Evolutionary conservation across 2,113 vertebrate species (phyloP), one percentile per base, ranked within the genome.

Genomic region (Platycercus adscitus): DNA sequence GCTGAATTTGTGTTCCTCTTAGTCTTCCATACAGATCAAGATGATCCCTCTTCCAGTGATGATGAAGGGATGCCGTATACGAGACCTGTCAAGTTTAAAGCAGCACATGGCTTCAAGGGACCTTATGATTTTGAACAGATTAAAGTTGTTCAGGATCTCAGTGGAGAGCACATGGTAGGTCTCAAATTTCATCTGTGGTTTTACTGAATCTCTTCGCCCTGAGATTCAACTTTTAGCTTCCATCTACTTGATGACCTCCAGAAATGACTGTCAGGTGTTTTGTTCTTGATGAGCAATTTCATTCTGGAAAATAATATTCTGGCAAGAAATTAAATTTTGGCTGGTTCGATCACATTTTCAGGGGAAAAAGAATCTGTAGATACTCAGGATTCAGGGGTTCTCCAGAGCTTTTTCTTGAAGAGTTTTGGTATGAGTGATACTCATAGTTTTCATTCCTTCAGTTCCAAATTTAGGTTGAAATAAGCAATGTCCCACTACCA

Each of bases 41-140:
- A 99, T 17, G 99, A 99, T 96, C 99, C 99, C 13, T 99, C 99
- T 31, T 99, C 99, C 46, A 99, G 99, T 94, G 99, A 99, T 47
- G 99, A 99, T 81, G 99, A 99, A 97, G 99, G 99, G 50, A 99
- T 99, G 99, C 99, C 99, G 1, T 99, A 99, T 95, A 99, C 99
- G 24, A 97, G 99, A 93, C 99, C 98, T 9, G 99, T 99, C 81
- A 99, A 99, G 97, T 99, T 99, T 96, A 99, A 99, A 98, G 99
- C 99, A 26, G 99, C 99, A 0, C 99, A 99, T 94, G 99, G 99
- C 95, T 99, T 99, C 98, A 99, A 99, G 98, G 99, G 99, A 85
- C 99, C 99, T 14, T 99, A 99, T 33, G 99, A 99, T 98, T 99
- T 99, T 94, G 99, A 99, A 93, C 99, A 99, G 96, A 98, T 99